phyloP scores from a whole-genome alignment of 2,888 invertebrate genomes.

The Acholoe squamosa region DNA sequence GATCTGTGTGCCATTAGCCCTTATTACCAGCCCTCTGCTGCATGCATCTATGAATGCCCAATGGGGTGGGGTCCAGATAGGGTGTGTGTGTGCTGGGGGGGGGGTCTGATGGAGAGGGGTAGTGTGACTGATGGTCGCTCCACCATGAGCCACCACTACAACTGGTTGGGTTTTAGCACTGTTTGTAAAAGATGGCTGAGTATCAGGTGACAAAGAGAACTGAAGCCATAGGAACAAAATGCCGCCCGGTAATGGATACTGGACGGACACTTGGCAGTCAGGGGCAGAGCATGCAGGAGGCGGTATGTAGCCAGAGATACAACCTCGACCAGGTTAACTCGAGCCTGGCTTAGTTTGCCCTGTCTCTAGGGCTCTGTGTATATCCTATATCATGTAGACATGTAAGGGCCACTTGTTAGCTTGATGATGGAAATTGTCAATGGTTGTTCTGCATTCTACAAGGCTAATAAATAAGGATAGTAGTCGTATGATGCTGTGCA shows the following conservation, averaged over 20 bases:
- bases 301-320: neutral
- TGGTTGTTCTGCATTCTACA: too few relatives aligned
- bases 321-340: neutral
- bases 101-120: too few relatives aligned
- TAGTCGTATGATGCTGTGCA: too few relatives aligned
- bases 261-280: conserved; percentile 36
- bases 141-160: neutral
- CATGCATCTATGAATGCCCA: conserved; percentile 52
- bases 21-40: conserved; percentile 32
- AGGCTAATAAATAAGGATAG: too few relatives aligned
- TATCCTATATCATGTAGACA: too few relatives aligned
- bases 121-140: neutral
- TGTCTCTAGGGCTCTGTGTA: too few relatives aligned
- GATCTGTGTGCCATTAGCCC: conserved; percentile 32
- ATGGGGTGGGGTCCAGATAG: neutral
- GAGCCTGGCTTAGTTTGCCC: neutral
- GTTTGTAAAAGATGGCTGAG: conserved; percentile 39
- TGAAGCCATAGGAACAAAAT: conserved; percentile 13
- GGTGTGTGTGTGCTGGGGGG: neutral
- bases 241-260: neutral
- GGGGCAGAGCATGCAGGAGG: neutral
- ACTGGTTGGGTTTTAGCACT: neutral
- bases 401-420: too few relatives aligned
- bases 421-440: too few relatives aligned
- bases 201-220: conserved; percentile 32